These are phyloP conservation scores for Gymnocheta viridis DNA, from an alignment of 2,888 invertebrate genomes.

Conservation along the genomic window DNA sequence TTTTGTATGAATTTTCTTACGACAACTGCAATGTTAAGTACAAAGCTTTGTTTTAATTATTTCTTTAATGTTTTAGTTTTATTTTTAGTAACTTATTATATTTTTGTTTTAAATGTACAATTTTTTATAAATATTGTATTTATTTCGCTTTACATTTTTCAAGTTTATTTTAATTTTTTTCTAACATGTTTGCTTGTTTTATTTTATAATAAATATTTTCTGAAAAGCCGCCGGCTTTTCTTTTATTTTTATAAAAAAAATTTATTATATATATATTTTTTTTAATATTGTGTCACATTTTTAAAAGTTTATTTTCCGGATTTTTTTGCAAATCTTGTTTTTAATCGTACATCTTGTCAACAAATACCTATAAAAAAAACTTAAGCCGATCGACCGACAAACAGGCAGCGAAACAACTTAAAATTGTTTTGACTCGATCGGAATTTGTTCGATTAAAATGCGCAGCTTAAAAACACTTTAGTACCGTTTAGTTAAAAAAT, in stretches of 20 bases:
- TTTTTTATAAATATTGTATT: neutral
- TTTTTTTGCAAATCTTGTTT: slow-evolving; percentile 11
- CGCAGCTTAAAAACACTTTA: slow-evolving; percentile 67
- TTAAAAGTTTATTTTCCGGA: neutral
- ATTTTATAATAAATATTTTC: neutral
- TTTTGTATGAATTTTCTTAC: neutral
- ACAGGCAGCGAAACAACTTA: neutral
- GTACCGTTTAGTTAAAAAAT: slow-evolving; percentile 55
- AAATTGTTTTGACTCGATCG: slow-evolving; percentile 24
- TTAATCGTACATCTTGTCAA: neutral
- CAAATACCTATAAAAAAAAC: slow-evolving; percentile 14
- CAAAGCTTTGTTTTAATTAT: neutral
- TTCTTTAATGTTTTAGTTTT: neutral
- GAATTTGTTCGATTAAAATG: slow-evolving; percentile 33
- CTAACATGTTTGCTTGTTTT: neutral
- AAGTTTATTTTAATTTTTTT: neutral
- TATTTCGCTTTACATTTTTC: neutral
- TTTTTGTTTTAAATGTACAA: neutral
- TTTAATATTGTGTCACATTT: neutral
- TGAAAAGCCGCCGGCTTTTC: neutral
- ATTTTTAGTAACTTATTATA: neutral
- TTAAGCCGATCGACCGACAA: neutral
- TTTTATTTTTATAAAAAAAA: neutral
- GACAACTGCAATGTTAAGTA: neutral
- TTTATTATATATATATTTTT: neutral